Conservation (phyloP, 30 jellyfish, hydroid and myxozoan species). For the Hydra vulgaris region DNA sequence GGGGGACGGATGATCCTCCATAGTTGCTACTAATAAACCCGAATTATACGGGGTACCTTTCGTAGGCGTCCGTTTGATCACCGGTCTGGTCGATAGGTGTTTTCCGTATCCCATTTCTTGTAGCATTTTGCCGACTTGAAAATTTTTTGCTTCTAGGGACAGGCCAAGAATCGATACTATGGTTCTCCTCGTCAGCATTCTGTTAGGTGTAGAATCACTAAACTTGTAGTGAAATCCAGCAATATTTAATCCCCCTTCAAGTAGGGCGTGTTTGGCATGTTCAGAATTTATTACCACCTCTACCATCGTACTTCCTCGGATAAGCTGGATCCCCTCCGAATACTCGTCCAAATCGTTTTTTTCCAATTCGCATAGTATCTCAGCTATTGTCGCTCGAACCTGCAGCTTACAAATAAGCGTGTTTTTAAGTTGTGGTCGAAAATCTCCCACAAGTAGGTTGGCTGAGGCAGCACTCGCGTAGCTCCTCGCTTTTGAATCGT, state of each 20-base stretch:
- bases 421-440: not conserved
- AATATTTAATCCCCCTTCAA: not conserved
- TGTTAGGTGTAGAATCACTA: not conserved
- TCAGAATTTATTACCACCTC: not conserved
- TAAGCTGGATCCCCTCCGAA: not conserved
- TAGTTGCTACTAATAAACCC: not conserved
- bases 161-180: not conserved
- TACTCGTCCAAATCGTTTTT: not conserved
- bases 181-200: not conserved
- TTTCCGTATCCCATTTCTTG: not conserved
- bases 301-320: not conserved
- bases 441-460: not conserved
- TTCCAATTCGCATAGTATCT: not conserved
- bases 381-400: not conserved
- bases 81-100: not conserved
- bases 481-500: not conserved
- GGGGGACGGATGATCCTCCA: not conserved
- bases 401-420: not conserved
- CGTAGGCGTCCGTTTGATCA: not conserved
- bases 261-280: not conserved
- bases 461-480: not conserved
- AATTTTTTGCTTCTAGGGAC: not conserved
- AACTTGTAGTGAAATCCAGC: not conserved
- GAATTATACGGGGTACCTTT: not conserved
- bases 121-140: not conserved